A percentile compares a stretch with the other conserved stretches of the same genome.
phyloP scores from a whole-genome alignment of 2,113 vertebrate genomes.

The Herpailurus yagouaroundi region DNA sequence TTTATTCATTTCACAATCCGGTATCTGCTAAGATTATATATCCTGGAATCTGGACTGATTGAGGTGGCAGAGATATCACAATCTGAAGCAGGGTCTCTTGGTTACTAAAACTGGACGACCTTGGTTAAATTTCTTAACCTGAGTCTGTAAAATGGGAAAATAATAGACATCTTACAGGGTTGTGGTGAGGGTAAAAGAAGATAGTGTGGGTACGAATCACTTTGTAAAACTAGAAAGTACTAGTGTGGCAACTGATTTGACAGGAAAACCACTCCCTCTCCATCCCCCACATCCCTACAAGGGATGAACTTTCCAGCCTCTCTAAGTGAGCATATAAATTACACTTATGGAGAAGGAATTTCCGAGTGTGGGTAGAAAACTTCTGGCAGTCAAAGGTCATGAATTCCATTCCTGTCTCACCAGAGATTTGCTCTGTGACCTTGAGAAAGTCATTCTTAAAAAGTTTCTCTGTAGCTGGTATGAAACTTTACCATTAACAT shows the following conservation, averaged over 20 bases:
- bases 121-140: conserved; percentile 22
- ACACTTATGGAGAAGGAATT: conserved; percentile 65
- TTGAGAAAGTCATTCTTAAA: conserved; percentile 69
- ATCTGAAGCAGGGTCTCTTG: not conserved
- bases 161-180: not conserved
- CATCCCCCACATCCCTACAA: not conserved
- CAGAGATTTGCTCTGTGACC: conserved; percentile 67
- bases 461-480: conserved; percentile 14
- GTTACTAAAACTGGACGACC: conserved; percentile 28
- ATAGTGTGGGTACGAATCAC: not conserved
- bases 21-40: not conserved
- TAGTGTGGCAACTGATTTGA: not conserved
- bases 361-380: conserved; percentile 70
- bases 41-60: not conserved
- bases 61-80: not conserved
- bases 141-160: conserved; percentile 19
- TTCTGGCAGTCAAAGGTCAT: conserved; percentile 68
- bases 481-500: conserved; percentile 11
- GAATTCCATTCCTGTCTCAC: conserved; percentile 68
- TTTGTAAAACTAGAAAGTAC: not conserved
- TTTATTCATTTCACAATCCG: not conserved
- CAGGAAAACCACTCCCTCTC: not conserved
- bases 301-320: conserved; percentile 26
- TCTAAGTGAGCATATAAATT: conserved; percentile 53
- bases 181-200: not conserved